A percentile compares a stretch with the other conserved stretches of the same genome.
Conservation (phyloP, 2,888 invertebrate species). For the Ophion obscuratus region DNA sequence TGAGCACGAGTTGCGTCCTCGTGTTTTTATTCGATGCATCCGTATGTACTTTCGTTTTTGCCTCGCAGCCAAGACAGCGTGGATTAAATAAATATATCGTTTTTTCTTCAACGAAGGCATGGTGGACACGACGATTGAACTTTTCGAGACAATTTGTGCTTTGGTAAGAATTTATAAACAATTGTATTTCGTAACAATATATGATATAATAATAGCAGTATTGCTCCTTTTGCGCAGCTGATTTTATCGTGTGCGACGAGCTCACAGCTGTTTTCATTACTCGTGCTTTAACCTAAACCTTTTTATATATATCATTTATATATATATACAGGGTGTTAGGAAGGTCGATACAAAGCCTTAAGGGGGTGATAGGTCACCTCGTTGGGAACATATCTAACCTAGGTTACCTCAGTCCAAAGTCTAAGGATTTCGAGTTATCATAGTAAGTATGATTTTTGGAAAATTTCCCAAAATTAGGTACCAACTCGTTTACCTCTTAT, state of each 20-base stretch:
- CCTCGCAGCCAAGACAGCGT: neutral
- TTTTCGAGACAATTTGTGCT: slow-evolving; percentile 22
- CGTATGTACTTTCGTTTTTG: neutral
- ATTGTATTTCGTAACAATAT: slow-evolving; percentile 23
- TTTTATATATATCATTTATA: neutral
- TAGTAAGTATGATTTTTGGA: no score
- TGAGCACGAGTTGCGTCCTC: neutral
- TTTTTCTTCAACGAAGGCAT: neutral
- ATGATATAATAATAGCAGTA: slow-evolving; percentile 19
- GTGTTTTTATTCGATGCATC: neutral
- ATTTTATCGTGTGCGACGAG: slow-evolving; percentile 7
- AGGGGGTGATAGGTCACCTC: no score
- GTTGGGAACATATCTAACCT: no score
- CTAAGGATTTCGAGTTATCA: no score
- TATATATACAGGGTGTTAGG: neutral
- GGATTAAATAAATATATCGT: neutral
- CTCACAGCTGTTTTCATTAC: slow-evolving; percentile 27
- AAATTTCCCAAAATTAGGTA: no score
- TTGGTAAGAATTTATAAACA: slow-evolving; percentile 47
- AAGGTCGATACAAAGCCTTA: no score
- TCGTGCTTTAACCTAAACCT: slow-evolving; percentile 26
- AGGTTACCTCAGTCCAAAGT: no score
- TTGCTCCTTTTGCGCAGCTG: slow-evolving; percentile 30
- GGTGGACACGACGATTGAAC: neutral
- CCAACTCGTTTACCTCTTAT: no score